Percentiles rank a stretch among this genome's conserved stretches.
Conservation (phyloP, 2,797 vertebrate genomes). For the Babyrousa celebensis region DNA sequence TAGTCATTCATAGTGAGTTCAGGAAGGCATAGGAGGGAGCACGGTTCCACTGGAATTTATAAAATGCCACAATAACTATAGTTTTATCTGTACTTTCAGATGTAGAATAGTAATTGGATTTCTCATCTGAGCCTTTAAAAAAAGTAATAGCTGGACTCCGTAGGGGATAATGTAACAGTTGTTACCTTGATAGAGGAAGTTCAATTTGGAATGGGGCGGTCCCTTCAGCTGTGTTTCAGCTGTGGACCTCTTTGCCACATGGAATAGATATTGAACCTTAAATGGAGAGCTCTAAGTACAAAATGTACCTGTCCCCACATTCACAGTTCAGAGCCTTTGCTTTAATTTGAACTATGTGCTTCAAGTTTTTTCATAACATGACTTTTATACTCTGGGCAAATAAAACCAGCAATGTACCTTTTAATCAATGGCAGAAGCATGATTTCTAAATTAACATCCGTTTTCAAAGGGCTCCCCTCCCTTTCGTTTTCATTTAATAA, state of each 20-base stretch:
- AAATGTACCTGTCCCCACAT: not conserved
- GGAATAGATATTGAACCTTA: no score
- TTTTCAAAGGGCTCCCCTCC: not conserved
- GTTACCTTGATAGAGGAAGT: not conserved
- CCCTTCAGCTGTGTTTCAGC: not conserved
- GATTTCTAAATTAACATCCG: not conserved
- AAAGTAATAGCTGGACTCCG: not conserved
- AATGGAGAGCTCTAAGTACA: not conserved
- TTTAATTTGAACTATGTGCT: not conserved
- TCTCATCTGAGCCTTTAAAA: not conserved
- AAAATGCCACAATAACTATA: not conserved
- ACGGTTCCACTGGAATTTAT: not conserved
- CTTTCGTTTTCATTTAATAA: not conserved
- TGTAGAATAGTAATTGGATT: constrained; percentile 20
- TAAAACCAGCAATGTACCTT: not conserved
- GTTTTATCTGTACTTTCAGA: not conserved
- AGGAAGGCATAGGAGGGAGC: not conserved
- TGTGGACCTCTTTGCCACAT: not conserved
- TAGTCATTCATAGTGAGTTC: not conserved
- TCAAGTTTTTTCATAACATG: not conserved
- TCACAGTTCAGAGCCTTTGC: not conserved
- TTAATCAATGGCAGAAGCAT: not conserved
- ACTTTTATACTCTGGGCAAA: not conserved
- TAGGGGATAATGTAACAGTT: not conserved
- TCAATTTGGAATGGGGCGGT: not conserved